Evolutionary conservation across 1,140 invertebrate genomes (phyloP), one percentile per base, ranked within the genome.

Genomic region (Gryllus bimaculatus): DNA sequence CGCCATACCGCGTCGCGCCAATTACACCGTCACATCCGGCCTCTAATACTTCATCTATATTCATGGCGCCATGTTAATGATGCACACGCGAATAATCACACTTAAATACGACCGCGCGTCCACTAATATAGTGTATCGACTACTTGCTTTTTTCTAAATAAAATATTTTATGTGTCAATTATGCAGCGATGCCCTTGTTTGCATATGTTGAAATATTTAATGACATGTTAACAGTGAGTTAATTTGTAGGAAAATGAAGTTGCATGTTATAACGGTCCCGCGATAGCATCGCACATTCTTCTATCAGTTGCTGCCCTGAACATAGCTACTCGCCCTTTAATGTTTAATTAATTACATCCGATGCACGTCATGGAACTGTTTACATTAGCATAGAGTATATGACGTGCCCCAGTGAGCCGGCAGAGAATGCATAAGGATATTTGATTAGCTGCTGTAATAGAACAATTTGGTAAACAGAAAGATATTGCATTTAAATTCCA

Each of bases 91-190:
- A 66, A 66, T 66, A 66, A 66, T 66, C 54, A 66, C 54, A 66
- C 54, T 66, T 66, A 66, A 66, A 66, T 66, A 66, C 54, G 54
- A 66, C 54, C 54, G 54, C 54, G 54, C 54, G 54, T 66, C 54
- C 18, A 66, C 54, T 66, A 66, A 66, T 66, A 66, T 66, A 66
- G 54, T 66, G 18, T 18, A 66, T 66, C 54, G 54, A 66, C 54
- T 66, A 66, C 54, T 66, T 3, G 54, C 18, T 66, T 66, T 66
- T 66, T 66, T 39, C 26, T 66, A 13, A 66, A 66, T 66, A 66
- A 66, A 66, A 66, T 66, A 66, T 66, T 66, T 66, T 66, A 66
- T 66, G 54, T 66, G 54, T 66, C 54, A 66, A 66, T 66, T 66
- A 66, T 66, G 54, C 54, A 66, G 54, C 54, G 54, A 66, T 66